phyloP scores from a whole-genome alignment of 2,888 invertebrate genomes.

The Tricholauxania praeusta region DNA sequence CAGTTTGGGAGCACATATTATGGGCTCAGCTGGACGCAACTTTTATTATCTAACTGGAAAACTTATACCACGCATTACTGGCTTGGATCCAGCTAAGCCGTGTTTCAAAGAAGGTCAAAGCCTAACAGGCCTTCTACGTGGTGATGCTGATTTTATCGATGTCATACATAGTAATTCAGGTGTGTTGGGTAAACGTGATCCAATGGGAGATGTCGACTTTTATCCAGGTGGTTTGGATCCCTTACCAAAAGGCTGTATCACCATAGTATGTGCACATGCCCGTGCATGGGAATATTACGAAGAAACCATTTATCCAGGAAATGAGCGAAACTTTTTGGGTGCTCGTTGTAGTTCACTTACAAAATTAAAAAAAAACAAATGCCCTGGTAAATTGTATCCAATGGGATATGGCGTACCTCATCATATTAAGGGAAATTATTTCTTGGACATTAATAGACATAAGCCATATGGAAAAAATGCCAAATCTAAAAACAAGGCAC shows the following conservation, averaged over 20 bases:
- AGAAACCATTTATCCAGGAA: conserved; percentile 64
- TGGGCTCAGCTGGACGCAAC: conserved; percentile 62
- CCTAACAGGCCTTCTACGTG: conserved; percentile 61
- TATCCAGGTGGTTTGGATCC: conserved; percentile 64
- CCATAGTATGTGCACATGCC: conserved; percentile 60
- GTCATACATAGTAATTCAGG: conserved; percentile 65
- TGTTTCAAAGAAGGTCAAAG: conserved; percentile 66
- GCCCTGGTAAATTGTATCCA: conserved; percentile 52
- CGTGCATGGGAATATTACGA: conserved; percentile 63
- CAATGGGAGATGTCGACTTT: conserved; percentile 65
- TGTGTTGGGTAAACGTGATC: conserved; percentile 63
- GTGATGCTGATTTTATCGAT: conserved; percentile 66
- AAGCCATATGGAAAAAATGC: conserved; percentile 57
- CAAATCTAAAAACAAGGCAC: too few species aligned
- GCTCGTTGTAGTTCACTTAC: conserved; percentile 61
- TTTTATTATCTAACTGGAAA: conserved; percentile 55
- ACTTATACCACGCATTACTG: conserved; percentile 61
- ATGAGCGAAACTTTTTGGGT: conserved; percentile 62
- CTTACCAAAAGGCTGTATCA: conserved; percentile 59
- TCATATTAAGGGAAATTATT: conserved; percentile 62
- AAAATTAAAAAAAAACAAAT: conserved; percentile 54
- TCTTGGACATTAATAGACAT: conserved; percentile 58
- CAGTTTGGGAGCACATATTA: conserved; percentile 66
- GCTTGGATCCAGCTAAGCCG: conserved; percentile 66
- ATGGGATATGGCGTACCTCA: conserved; percentile 62